These are phyloP conservation scores for Coremacera marginata DNA, from an alignment of 2,888 invertebrate species.

Conservation along the genomic window DNA sequence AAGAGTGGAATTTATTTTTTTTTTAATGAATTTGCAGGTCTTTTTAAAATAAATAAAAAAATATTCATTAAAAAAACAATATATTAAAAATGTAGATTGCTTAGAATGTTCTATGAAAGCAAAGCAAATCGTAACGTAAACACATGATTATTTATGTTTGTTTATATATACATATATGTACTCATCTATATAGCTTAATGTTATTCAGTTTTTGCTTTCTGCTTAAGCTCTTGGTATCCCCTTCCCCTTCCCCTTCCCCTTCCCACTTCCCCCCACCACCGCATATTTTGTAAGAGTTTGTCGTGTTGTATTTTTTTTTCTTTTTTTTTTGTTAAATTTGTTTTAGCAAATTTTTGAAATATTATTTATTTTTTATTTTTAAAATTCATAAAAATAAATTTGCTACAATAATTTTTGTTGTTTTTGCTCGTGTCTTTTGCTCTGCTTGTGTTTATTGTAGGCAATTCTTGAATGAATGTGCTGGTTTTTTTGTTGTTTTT, in stretches of 20 bases:
- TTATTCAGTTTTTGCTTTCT: background rate
- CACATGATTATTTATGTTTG: constrained; percentile 1
- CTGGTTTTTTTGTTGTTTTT: background rate
- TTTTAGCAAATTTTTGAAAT: background rate
- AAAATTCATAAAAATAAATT: background rate
- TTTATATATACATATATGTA: constrained; percentile 10
- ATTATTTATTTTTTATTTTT: background rate
- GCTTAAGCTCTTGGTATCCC: background rate
- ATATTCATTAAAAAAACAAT: too few species aligned
- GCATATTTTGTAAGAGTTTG: too few species aligned
- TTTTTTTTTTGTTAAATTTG: background rate
- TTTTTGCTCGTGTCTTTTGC: background rate
- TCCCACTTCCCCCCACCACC: too few species aligned
- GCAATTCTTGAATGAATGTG: constrained; percentile 43
- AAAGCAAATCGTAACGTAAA: background rate
- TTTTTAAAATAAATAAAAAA: too few species aligned
- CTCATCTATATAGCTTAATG: background rate
- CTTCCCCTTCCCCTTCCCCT: too few species aligned
- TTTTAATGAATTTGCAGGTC: too few species aligned
- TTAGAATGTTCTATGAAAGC: too few species aligned
- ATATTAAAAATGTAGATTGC: too few species aligned
- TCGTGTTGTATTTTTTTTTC: too few species aligned
- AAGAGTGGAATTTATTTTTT: too few species aligned
- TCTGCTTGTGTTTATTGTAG: background rate
- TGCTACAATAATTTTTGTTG: background rate